Evolutionary conservation across 1,140 invertebrate species (phyloP), one percentile per base, ranked within the genome.

Genomic region (Drosophila serrata): DNA sequence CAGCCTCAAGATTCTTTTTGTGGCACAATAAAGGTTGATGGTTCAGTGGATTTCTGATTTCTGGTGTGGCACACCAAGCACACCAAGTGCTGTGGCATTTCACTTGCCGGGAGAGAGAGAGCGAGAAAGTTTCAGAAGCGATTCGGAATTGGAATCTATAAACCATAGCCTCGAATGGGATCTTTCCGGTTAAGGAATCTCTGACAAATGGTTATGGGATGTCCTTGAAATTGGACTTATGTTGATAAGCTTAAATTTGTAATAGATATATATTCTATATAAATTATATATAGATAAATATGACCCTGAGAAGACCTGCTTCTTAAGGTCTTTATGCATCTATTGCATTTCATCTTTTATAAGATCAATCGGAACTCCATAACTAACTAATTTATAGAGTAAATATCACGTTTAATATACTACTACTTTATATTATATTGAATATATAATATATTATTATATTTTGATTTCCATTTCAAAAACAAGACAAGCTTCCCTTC

Each of bases 1-100:
- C 46, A 27, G 48, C 27, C 48, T 57, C 43, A 79, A 82, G 69
- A 82, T 82, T 82, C 80, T 82, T 82, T 82, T 82, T 82, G 55
- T 74, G 76, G 45, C 46, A 64, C 45, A 64, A 60, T 59, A 56
- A 81, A 61, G 64, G 65, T 72, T 72, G 65, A 79, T 60, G 75
- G 45, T 27, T 46, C 31, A 53, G 42, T 61, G 63, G 37, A 40
- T 42, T 17, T 31, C 24, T 37, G 75, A 55, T 73, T 45, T 33
- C 68, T 64, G 40, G 33, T 43, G 53, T 69, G 60, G 33, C 49
- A 40, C 53, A 35, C 42, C 46, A 33, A 63, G 33, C 49, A 40
- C 53, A 35, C 42, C 46, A 39, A 63, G 58, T 49, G 17, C 11
- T 8, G 63, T 55, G 22, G 48, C 79, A 81, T 81, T 81, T 81